Evolutionary conservation across 2,888 invertebrate genomes (phyloP), one percentile per base, ranked within the genome.

Genomic region (Leptopilina drosophilae): DNA sequence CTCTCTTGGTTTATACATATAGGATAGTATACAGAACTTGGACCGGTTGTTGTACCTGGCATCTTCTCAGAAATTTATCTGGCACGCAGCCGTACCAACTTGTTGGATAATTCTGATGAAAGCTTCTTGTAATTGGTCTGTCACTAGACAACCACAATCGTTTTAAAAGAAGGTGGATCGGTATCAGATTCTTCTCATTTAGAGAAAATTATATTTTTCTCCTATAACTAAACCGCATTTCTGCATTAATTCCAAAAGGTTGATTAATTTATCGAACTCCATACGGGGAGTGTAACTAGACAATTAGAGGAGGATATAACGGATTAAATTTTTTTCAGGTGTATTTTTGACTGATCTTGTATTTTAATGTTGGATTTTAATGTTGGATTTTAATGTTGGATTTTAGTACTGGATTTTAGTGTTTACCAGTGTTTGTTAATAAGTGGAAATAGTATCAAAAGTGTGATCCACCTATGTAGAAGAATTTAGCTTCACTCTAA

Each of bases 51-150:
- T 73, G 73, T 73, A 73, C 73, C 73, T 73, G 73, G 7, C 56
- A 73, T 56, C 56, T 73, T 73, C 73, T 56, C 56, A 73, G 73
- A 73, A 73, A 73, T 73, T 73, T 73, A 73, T 73, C 73, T 73
- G 73, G 73, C 73, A 73, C 56, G 73, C 53, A 73, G 73, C 73
- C 33, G 73, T 73, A 73, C 73, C 33, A 73, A 49, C 69, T 26
- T 14, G 53, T 49, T 73, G 56, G 73, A 73, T 53, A 73, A 73
- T 73, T 73, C 73, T 73, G 73, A 73, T 56, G 73, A 73, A 73
- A 73, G 73, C 73, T 33, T 53, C n/a, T 73, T 73, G 26, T 73
- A 73, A 73, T 73, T 73, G 73, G 56, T 73, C n/a, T 73, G 33
- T 56, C n/a, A 73, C 33, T 56, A 73, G 56, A 40, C 73, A 73